phyloP scores from a whole-genome alignment of 2,888 invertebrate species.

The Ametastegia equiseti region DNA sequence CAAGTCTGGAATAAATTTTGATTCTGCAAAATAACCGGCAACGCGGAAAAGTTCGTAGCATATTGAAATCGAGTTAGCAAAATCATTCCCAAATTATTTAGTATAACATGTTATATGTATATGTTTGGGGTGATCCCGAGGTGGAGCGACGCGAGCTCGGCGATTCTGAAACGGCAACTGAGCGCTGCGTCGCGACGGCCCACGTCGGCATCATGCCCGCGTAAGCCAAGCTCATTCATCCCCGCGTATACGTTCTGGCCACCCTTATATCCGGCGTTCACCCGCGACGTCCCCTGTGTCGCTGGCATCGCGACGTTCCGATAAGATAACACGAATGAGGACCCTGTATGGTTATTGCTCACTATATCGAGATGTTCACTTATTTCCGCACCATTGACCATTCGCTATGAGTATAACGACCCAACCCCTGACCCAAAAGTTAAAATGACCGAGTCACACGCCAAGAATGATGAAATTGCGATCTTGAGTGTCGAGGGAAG shows the following conservation, averaged over 20 bases:
- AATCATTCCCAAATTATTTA: not conserved
- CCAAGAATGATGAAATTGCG: not conserved
- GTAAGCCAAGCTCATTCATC: constrained; percentile 43
- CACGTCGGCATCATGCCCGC: constrained; percentile 25
- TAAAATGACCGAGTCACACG: not conserved
- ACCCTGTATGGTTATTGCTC: not conserved
- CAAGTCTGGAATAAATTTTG: not conserved
- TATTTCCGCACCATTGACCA: constrained; percentile 14
- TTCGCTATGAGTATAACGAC: not conserved
- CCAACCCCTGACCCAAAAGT: not conserved
- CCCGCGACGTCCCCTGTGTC: constrained; percentile 11
- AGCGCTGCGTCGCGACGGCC: constrained; percentile 35
- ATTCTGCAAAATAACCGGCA: not conserved
- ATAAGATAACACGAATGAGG: constrained; percentile 33
- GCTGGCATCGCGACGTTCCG: constrained; percentile 29
- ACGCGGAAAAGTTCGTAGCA: not conserved
- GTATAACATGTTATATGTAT: not conserved
- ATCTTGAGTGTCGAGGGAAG: not conserved
- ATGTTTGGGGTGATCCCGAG: constrained; percentile 14
- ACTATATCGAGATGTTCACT: not conserved
- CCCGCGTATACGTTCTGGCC: constrained; percentile 34
- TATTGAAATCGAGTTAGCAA: not conserved
- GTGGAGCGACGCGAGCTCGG: constrained; percentile 39
- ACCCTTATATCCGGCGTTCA: not conserved
- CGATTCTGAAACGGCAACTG: constrained; percentile 47